phyloP scores from a whole-genome alignment of 2,888 invertebrate genomes.

The Linnaemya vulpina region DNA sequence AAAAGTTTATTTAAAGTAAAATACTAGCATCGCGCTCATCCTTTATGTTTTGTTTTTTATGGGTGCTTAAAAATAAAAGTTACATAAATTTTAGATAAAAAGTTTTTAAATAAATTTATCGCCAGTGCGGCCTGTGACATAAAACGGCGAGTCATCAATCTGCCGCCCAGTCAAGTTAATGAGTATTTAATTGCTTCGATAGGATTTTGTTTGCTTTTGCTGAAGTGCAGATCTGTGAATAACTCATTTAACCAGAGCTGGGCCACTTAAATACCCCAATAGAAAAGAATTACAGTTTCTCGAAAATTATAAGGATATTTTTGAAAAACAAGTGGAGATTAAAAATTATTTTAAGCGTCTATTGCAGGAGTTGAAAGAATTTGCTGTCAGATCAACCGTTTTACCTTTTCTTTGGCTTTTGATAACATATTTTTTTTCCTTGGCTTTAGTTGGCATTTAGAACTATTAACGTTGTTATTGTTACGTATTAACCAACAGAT shows the following conservation, averaged over 20 bases:
- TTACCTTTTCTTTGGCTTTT: constrained; percentile 27
- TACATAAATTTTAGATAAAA: constrained; percentile 8
- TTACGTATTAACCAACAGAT: constrained; percentile 58
- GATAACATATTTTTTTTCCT: constrained; percentile 42
- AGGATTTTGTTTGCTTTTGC: constrained; percentile 70
- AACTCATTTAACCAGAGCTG: neutral
- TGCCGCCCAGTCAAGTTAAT: constrained; percentile 76
- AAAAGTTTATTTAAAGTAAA: no score
- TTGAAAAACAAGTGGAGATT: no score
- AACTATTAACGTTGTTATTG: constrained; percentile 69
- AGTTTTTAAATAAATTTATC: constrained; percentile 55
- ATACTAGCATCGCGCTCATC: no score
- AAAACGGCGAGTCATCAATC: constrained; percentile 79
- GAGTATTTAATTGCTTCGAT: constrained; percentile 81
- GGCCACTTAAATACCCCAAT: neutral
- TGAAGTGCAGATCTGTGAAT: constrained; percentile 55
- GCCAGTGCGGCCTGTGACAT: constrained; percentile 74
- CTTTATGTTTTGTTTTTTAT: neutral
- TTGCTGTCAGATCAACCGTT: neutral
- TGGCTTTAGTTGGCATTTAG: constrained; percentile 64
- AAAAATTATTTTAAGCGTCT: no score
- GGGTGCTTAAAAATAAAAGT: neutral
- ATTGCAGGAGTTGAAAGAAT: neutral
- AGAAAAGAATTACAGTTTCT: neutral
- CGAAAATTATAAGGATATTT: neutral